Base-by-base conservation (phyloP, 1,140 invertebrate genomes). In the Hormaphis cornu region DNA sequence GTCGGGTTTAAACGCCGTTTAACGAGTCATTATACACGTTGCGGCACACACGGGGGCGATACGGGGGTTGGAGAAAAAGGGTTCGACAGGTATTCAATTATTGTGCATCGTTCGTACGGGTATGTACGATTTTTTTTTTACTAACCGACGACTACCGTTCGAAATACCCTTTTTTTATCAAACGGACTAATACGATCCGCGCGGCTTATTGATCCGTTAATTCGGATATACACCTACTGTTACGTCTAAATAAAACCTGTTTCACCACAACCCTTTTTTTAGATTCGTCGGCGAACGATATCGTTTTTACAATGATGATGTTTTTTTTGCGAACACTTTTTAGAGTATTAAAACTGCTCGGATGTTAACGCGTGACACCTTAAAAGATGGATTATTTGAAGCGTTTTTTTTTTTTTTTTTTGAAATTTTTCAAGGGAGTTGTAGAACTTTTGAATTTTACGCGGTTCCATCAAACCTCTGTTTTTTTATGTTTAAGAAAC, bases 1-100 rank as follows among this genome's bases (percentile, higher is more conserved):
- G n/a, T n/a, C 44, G 44, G 59, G 59, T 63, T 63, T 20, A 48
- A 63, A 63, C 59, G 48, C 59, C 59, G 28, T 48, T 63, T 63
- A 63, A 63, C 48, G 48, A 63, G 59, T 63, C 59, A 63, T 63
- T 63, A 63, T 48, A n/a, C n/a, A n/a, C n/a, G n/a, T n/a, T n/a
- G 18, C 33, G 40, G 26, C 24, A 42, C 42, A 26, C 44, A 16
- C 7, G 12, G 46, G 46, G 6, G 46, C 33, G 26, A 12, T 48
- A 63, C 46, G 59, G 59, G 59, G 59, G 46, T 63, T 24, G 42
- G 5, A 14, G 42, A 16, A 63, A 63, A 63, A 63, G 59, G 59
- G 59, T 63, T 48, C 59, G 44, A 9, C 42, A 33, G 59, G 59
- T 61, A 61, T 42, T 61, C 58, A 61, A 61, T 48, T 46, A 30